A percentile compares a stretch with the other conserved stretches of the same genome.
These are phyloP conservation scores for Drosophila navojoa DNA, from an alignment of 1,140 invertebrate species.

Conservation along the genomic window DNA sequence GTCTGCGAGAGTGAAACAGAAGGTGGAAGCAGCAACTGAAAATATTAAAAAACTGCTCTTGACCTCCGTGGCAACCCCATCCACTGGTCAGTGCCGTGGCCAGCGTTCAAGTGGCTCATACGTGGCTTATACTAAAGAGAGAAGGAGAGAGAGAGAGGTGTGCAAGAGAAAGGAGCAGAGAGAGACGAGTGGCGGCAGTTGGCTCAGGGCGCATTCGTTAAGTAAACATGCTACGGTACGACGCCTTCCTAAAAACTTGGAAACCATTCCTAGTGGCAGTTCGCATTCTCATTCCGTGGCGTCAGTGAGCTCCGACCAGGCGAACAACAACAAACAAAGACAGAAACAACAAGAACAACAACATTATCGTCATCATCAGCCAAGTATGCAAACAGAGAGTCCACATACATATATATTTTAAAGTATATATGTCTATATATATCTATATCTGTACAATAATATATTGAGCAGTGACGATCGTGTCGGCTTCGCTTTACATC, in stretches of 20 bases:
- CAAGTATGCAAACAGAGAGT: conserved; percentile 50
- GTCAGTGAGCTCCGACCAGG: not conserved
- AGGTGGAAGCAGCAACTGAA: conserved; percentile 15
- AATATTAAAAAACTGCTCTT: conserved; percentile 66
- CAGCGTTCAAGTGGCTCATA: conserved; percentile 63
- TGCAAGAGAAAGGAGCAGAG: not conserved
- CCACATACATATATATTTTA: conserved; percentile 5
- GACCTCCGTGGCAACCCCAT: conserved; percentile 58
- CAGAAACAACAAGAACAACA: conserved; percentile 34
- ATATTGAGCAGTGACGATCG: conserved; percentile 8
- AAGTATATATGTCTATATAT: not conserved
- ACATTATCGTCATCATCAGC: conserved; percentile 54
- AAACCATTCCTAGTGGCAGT: conserved; percentile 28
- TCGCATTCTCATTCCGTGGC: conserved; percentile 51
- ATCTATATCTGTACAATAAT: not conserved
- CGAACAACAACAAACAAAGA: conserved; percentile 15
- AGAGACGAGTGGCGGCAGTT: conserved; percentile 3
- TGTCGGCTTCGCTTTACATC: conserved; percentile 81
- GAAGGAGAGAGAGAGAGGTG: conserved; percentile 10
- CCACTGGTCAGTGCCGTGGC: conserved; percentile 51
- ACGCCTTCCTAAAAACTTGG: conserved; percentile 77
- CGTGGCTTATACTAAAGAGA: conserved; percentile 32
- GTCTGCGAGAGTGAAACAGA: conserved; percentile 40
- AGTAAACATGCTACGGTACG: conserved; percentile 80
- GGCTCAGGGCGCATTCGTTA: conserved; percentile 68